These are phyloP conservation scores for Lagopus leucura DNA, from an alignment of 2,113 vertebrate genomes.

Conservation along the genomic window DNA sequence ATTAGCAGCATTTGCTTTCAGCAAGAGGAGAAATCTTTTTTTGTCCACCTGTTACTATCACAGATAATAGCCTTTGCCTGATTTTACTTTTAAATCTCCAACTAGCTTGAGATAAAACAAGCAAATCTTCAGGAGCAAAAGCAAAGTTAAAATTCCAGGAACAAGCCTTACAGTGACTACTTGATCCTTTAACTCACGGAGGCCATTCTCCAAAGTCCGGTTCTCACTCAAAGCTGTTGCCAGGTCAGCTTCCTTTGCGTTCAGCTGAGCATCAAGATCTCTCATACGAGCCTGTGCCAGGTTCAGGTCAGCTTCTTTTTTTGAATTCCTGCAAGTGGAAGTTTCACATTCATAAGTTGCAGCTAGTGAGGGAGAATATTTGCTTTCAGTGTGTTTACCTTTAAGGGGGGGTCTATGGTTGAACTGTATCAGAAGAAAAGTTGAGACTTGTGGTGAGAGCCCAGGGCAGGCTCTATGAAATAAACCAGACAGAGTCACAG, in stretches of 20 bases:
- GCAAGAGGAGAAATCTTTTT: not conserved
- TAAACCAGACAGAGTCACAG: not conserved
- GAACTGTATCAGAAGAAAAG: not conserved
- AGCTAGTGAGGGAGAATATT: not conserved
- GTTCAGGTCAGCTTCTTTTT: slow-evolving; percentile 81
- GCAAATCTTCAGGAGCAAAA: not conserved
- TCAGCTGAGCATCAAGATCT: slow-evolving; percentile 76
- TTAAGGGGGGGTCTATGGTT: not conserved
- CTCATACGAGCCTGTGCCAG: slow-evolving; percentile 67
- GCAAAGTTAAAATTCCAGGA: not conserved
- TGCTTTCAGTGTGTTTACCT: not conserved
- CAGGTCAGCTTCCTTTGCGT: slow-evolving; percentile 76
- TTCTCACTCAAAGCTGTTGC: slow-evolving; percentile 75
- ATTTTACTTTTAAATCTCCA: slow-evolving; percentile 19
- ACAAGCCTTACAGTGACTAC: slow-evolving; percentile 74
- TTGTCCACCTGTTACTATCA: not conserved
- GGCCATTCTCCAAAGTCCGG: slow-evolving; percentile 62
- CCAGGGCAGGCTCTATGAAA: not conserved
- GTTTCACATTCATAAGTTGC: not conserved
- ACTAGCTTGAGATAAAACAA: not conserved
- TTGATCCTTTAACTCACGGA: slow-evolving; percentile 74
- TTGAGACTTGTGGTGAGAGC: not conserved
- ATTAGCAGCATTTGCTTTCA: not conserved
- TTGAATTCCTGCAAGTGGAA: slow-evolving; percentile 76
- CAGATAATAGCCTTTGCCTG: not conserved